Percentiles rank a stretch among this genome's conserved stretches.
Conservation (phyloP, 2,797 vertebrate genomes). For the Gymnothorax reevesii region DNA sequence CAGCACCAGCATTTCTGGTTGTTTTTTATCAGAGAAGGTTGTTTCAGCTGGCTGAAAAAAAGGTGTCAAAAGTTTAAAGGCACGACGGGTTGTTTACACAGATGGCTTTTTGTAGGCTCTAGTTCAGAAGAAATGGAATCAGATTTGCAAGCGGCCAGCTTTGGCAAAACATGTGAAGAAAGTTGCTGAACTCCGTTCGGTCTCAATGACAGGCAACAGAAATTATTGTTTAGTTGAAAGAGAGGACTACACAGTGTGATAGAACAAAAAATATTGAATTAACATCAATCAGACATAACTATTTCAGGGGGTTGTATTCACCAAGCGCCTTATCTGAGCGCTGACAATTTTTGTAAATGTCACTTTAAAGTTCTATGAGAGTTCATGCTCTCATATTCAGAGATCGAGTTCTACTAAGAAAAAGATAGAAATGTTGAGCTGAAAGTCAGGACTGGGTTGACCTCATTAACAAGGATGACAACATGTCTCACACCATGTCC, state of each 20-base stretch:
- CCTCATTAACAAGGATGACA: no score
- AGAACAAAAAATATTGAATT: neutral
- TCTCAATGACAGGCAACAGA: neutral
- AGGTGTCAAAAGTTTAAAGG: constrained; percentile 87
- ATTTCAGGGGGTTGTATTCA: no score
- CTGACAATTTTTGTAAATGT: no score
- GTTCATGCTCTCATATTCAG: no score
- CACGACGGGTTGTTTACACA: constrained; percentile 91
- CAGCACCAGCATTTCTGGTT: constrained; percentile 44
- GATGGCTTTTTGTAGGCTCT: constrained; percentile 76
- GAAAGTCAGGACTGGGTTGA: no score
- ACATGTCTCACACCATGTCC: no score
- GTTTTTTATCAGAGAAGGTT: constrained; percentile 75
- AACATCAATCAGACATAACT: neutral
- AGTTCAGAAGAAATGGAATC: constrained; percentile 83
- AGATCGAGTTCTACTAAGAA: no score
- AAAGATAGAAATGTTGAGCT: no score
- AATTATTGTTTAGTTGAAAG: neutral
- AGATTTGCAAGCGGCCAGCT: constrained; percentile 63
- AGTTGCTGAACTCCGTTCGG: neutral
- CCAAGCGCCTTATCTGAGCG: no score
- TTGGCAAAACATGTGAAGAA: constrained; percentile 68
- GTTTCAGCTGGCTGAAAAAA: constrained; percentile 87
- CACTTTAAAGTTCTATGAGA: no score
- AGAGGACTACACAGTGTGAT: neutral